Percentiles rank a stretch among this genome's conserved stretches.
These are phyloP conservation scores for Maconellicoccus hirsutus DNA, from an alignment of 1,140 invertebrate species.

Conservation along the genomic window DNA sequence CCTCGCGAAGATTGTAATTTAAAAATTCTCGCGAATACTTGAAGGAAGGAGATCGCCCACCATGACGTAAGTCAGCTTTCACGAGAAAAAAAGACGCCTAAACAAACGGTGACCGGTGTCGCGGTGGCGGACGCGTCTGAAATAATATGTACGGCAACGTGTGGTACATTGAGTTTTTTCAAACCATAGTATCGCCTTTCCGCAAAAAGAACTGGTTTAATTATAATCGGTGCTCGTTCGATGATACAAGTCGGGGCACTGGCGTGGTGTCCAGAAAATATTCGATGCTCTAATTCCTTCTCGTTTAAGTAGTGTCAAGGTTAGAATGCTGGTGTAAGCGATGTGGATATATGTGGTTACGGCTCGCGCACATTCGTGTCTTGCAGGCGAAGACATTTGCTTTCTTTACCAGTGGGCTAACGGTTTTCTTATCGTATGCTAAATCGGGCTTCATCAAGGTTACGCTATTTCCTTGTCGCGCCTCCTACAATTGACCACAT, in stretches of 20 bases:
- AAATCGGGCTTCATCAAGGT: background rate
- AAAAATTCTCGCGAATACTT: too few species aligned
- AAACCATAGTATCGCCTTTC: background rate
- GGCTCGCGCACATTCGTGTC: background rate
- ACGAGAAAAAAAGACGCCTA: too few species aligned
- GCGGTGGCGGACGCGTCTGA: too few species aligned
- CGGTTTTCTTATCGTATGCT: background rate
- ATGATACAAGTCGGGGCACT: background rate
- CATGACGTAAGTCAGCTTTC: too few species aligned
- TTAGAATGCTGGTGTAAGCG: background rate
- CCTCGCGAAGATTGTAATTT: too few species aligned
- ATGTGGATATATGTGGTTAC: background rate
- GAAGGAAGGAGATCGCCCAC: too few species aligned
- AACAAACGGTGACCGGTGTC: too few species aligned
- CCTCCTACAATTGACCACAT: background rate
- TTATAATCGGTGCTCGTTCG: background rate
- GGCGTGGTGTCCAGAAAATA: background rate
- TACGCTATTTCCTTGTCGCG: background rate
- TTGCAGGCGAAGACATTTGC: background rate
- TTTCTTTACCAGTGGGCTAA: constrained; percentile 17
- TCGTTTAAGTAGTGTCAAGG: constrained; percentile 4
- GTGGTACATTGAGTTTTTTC: too few species aligned
- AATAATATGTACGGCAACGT: too few species aligned
- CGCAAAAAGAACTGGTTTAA: constrained; percentile 8
- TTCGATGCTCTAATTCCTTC: constrained; percentile 10